Base-by-base conservation (phyloP, 2,797 vertebrate genomes). In the Muscicapa comitata region DNA sequence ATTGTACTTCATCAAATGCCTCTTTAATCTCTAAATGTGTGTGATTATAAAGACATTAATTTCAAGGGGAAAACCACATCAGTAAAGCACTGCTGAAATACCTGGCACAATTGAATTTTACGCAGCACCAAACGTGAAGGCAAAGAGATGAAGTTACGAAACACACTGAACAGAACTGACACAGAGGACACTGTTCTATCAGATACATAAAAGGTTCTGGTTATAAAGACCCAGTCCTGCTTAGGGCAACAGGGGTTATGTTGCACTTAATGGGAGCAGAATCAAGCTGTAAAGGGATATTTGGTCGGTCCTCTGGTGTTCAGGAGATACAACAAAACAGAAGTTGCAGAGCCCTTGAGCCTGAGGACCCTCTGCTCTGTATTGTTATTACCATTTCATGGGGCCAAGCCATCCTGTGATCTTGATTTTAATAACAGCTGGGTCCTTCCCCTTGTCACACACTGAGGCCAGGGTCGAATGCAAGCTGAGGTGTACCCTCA, bases 21-120 rank as follows among this genome's bases (percentile, higher is more conserved):
- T 90, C 92, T 97, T 97, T 96, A 97, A 96, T 97, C 96, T 97
- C 76, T 93, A 96, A 96, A 96, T 96, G 92, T 93, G 78, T 92
- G 81, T 95, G 87, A 93, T 95, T 95, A 96, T 90, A 95, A 93
- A 84, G 92, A 88, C 93, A 94, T 95, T 95, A 96, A 96, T 97
- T 96, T 96, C 45, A 77, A 79, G 88, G 89, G 74, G 77, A 85
- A 95, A 87, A 86, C 92, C 92, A 65, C 89, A 88, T 95, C 93
- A 96, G 80, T 74, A 94, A 96, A 95, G 76, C 90, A 84, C 82
- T 0, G 10, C 76, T 93, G 92, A 92, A 91, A 66, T 61, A 77
- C 80, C 84, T 78, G 70, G 28, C 63, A 94, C 83, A 88, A 91
- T 63, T 93, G 73, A 96, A 96, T 96, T 97, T 97, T 80, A 96